Evolutionary conservation across 2,113 vertebrate genomes (phyloP), one percentile per base, ranked within the genome.

Genomic region (Campylomormyrus tamandua): DNA sequence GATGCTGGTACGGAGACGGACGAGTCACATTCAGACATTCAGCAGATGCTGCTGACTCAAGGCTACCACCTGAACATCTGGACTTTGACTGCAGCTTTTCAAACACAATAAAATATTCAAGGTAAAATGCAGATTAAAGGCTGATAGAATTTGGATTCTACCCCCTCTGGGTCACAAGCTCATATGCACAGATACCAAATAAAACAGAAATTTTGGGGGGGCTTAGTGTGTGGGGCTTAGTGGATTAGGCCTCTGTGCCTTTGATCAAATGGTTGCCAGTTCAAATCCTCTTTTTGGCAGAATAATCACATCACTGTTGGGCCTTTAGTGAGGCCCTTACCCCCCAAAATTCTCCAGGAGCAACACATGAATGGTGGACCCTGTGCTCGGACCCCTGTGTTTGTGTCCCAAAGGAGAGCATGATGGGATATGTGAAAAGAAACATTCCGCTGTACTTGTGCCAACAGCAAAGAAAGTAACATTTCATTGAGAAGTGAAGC

Each of bases 1-100:
- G 93, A 99, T 99, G 93, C 98, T 99, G 91, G 48, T 91, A 89
- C 39, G 89, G 27, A 91, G 46, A 90, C 24, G 88, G 39, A 21
- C 3, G 5, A 13, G 5, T 56, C 15, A 27, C 24, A 52, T 66
- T 66, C 62, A 11, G 62, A 13, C n/a, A 66, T 27, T 66, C n/a
- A 70, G n/a, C 8, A 27, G 11, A 9, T 15, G 35, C 11, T 39
- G 70, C 70, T 2, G 31, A 6, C 31, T 15, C 27, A 19, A 17
- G 11, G 31, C 35, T 6, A 39, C 31, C 15, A 39, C 11, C 46
- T 19, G 9, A 87, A 31, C 50, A 70, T 87, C 84, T 24, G 24
- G 92, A 5, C 90, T 87, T 74, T n/a, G 19, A 83, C 35, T 17
- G 42, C 45, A 21, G 8, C n/a, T 46, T 42, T 48, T 48, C 80